phyloP scores from a whole-genome alignment of 2,113 vertebrate genomes.

The Pelusios castaneus region DNA sequence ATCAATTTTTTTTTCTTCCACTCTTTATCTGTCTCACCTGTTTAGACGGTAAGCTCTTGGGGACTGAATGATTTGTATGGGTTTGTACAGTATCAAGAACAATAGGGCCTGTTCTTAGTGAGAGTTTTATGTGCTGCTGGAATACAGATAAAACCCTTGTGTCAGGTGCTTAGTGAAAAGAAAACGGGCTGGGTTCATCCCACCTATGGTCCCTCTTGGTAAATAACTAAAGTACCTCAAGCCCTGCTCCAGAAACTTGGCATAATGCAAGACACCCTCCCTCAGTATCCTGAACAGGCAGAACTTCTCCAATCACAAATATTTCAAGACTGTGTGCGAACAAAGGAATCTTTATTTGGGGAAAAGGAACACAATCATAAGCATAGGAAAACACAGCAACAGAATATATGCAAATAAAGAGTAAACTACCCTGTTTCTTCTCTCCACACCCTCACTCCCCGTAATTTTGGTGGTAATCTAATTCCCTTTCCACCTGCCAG shows the following conservation, averaged over 20 bases:
- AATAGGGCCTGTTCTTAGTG: not conserved
- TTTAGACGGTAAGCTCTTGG: not conserved
- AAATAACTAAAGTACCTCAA: not conserved
- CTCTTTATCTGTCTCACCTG: not conserved
- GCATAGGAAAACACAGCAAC: not conserved
- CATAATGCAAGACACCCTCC: not conserved
- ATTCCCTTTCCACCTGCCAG: accelerated
- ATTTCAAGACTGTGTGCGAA: not conserved
- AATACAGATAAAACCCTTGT: not conserved
- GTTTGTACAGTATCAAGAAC: not conserved
- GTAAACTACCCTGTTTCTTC: accelerated
- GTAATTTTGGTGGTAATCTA: not conserved
- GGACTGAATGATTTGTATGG: not conserved
- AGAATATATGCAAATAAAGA: not conserved
- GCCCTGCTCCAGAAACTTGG: not conserved
- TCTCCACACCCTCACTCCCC: not conserved
- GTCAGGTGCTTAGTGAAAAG: not conserved
- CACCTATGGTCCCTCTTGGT: not conserved
- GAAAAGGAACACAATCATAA: accelerated
- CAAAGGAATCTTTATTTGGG: not conserved
- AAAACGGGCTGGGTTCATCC: not conserved
- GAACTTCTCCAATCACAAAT: not conserved
- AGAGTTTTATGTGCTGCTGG: not conserved
- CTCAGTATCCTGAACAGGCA: not conserved
- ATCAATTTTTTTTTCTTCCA: not conserved